A percentile compares a stretch with the other conserved stretches of the same genome.
Evolutionary conservation across 2,888 invertebrate species (phyloP).

Genomic region (Phyllotreta striolata): DNA sequence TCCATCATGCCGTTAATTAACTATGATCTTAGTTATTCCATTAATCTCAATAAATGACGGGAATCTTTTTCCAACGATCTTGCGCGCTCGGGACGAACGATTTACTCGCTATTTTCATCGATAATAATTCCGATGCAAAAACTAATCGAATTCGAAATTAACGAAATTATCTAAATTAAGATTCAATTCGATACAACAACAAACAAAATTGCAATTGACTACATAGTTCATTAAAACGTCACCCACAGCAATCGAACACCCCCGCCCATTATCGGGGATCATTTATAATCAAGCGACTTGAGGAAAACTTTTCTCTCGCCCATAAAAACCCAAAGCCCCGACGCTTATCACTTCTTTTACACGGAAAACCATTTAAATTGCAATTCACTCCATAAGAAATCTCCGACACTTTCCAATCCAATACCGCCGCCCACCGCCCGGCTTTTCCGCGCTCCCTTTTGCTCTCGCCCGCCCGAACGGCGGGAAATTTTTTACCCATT

Average conservation of each 20-base stretch:
- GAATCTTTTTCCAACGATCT: conserved; percentile 10
- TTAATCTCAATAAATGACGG: conserved; percentile 34
- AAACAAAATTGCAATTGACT: too few relatives aligned
- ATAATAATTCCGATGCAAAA: too few relatives aligned
- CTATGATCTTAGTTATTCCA: conserved; percentile 23
- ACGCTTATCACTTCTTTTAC: conserved; percentile 28
- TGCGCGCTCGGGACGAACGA: background rate
- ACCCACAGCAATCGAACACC: background rate
- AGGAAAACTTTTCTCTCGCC: conserved; percentile 1
- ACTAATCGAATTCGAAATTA: too few relatives aligned
- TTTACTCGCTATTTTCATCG: background rate
- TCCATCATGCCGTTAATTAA: conserved; percentile 33
- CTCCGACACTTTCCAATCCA: conserved; percentile 20
- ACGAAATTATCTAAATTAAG: too few relatives aligned
- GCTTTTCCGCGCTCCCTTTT: too few relatives aligned
- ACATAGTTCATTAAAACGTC: too few relatives aligned
- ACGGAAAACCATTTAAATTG: conserved; percentile 27
- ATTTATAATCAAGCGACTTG: conserved; percentile 10
- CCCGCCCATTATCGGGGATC: conserved; percentile 2
- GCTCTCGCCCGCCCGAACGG: conserved; percentile 36
- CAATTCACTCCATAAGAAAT: conserved; percentile 21
- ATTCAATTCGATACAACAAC: too few relatives aligned
- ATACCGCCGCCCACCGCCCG: conserved; percentile 9
- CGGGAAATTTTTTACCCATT: background rate
- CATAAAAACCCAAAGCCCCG: conserved; percentile 13